A percentile compares a stretch with the other conserved stretches of the same genome.
Evolutionary conservation across 2,113 vertebrate genomes (phyloP).

Genomic region (Morone saxatilis): DNA sequence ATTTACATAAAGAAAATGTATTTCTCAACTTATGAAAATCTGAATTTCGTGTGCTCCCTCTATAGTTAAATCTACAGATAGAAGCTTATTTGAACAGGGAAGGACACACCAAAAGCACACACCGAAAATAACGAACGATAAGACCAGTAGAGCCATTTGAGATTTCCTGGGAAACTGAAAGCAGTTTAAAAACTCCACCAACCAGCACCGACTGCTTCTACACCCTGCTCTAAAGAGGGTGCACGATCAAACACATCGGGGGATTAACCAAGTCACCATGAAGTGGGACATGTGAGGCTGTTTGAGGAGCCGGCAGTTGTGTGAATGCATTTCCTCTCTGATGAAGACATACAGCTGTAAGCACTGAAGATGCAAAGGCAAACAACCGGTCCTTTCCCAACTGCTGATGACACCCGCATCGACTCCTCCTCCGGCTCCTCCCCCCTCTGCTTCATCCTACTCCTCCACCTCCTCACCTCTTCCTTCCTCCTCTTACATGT

Average conservation of each 20-base stretch:
- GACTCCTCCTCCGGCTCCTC: constrained; percentile 60
- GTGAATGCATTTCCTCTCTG: constrained; percentile 13
- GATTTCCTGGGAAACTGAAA: constrained; percentile 14
- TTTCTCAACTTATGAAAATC: neutral
- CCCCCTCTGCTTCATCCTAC: constrained; percentile 30
- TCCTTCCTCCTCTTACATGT: constrained; percentile 69
- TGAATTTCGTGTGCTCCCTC: neutral
- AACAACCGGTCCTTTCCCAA: constrained; percentile 45
- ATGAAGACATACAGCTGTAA: constrained; percentile 42
- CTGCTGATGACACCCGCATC: constrained; percentile 56
- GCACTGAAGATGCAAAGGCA: constrained; percentile 27
- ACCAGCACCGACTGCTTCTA: neutral
- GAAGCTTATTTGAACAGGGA: constrained; percentile 21
- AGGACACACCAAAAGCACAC: neutral
- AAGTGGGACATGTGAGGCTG: constrained; percentile 20
- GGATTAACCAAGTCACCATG: constrained; percentile 27
- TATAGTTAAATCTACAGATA: neutral
- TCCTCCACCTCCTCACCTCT: constrained; percentile 64
- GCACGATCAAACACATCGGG: constrained; percentile 28
- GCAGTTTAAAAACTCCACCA: constrained; percentile 21
- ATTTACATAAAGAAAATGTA: neutral
- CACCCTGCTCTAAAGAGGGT: neutral
- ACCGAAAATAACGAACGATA: neutral
- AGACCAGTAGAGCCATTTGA: neutral
- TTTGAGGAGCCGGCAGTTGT: constrained; percentile 27